A percentile compares a stretch with the other conserved stretches of the same genome.
These are phyloP conservation scores for Coronaproctus castanopsis DNA, from an alignment of 2,888 invertebrate species.

Conservation along the genomic window DNA sequence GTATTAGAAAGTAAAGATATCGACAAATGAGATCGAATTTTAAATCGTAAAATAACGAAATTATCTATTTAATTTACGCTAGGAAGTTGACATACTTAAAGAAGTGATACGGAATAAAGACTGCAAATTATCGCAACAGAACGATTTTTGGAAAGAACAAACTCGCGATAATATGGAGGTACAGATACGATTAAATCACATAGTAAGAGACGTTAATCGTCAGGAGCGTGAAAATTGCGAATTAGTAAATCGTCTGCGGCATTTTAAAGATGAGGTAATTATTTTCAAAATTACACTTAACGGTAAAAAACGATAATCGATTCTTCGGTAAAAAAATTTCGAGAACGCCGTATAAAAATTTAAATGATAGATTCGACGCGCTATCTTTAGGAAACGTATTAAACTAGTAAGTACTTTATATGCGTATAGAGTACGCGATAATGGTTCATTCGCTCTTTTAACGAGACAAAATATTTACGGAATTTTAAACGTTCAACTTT, in stretches of 20 bases:
- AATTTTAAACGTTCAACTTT: background rate
- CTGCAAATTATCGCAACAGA: background rate
- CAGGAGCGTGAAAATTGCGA: background rate
- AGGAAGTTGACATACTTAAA: background rate
- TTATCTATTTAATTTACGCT: too few species aligned
- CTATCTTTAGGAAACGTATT: too few species aligned
- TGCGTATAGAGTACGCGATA: too few species aligned
- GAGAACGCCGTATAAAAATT: too few species aligned
- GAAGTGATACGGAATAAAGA: background rate
- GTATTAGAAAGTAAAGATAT: too few species aligned
- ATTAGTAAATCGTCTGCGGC: background rate
- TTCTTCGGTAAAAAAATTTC: background rate
- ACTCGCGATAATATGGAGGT: background rate
- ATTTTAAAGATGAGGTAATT: background rate
- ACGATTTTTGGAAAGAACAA: background rate
- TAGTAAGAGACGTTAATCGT: background rate
- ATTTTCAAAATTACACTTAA: background rate
- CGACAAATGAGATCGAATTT: too few species aligned
- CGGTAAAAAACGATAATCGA: too few species aligned
- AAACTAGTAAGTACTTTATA: too few species aligned
- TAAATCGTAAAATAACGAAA: too few species aligned
- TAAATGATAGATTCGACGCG: too few species aligned
- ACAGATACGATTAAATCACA: background rate
- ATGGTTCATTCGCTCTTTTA: too few species aligned
- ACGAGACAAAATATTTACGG: background rate